Evolutionary conservation across 2,888 invertebrate species (phyloP).

Genomic region (Amiota communis): DNA sequence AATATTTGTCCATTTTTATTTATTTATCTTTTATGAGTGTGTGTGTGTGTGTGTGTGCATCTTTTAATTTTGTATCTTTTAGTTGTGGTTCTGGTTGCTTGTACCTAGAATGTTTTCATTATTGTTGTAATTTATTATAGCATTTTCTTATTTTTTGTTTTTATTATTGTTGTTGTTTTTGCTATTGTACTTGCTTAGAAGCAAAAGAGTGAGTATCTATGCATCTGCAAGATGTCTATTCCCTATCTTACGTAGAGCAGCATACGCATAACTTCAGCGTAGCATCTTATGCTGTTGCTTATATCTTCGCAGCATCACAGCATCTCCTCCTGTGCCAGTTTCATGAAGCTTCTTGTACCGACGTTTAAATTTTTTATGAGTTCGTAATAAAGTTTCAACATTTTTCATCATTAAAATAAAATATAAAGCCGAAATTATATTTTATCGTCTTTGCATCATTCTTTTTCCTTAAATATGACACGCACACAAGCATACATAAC

Average conservation of each 20-base stretch:
- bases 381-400: conserved; percentile 71
- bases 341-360: conserved; percentile 44
- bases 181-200: neutral
- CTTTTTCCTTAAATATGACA: conserved; percentile 64
- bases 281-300: neutral
- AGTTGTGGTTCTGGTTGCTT: too few species aligned
- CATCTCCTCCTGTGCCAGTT: conserved; percentile 21
- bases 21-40: too few species aligned
- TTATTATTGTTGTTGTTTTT: conserved; percentile 8
- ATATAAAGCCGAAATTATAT: conserved; percentile 70
- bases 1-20: conserved; percentile 2
- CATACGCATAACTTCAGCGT: conserved; percentile 16
- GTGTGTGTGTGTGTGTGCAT: too few species aligned
- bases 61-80: too few species aligned
- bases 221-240: conserved; percentile 9
- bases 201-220: neutral
- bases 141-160: neutral
- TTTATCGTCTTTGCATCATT: conserved; percentile 70
- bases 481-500: conserved; percentile 44
- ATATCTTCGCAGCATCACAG: neutral
- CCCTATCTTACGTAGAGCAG: conserved; percentile 15
- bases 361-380: conserved; percentile 66
- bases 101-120: too few species aligned
- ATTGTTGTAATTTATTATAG: neutral
- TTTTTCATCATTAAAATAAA: conserved; percentile 73